Conservation (phyloP, 2,113 vertebrate species). For the Burhinus oedicnemus region DNA sequence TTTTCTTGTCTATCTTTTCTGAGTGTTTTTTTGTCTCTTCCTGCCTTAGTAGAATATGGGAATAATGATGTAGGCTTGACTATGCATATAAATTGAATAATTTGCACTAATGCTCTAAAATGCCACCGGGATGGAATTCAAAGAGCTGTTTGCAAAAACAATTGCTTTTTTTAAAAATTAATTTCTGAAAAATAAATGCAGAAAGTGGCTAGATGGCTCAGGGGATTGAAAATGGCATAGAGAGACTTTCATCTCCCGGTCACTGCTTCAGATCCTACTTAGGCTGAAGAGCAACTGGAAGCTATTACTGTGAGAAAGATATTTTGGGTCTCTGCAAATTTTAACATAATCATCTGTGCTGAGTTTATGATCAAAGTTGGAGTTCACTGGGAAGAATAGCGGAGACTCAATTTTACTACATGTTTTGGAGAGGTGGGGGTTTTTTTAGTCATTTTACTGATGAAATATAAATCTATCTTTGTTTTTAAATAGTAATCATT, state of each 20-base stretch:
- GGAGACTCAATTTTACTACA: not conserved
- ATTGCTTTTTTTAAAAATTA: slow-evolving; percentile 19
- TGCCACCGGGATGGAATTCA: not conserved
- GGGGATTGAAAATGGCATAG: not conserved
- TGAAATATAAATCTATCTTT: not conserved
- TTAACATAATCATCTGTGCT: not conserved
- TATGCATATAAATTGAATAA: slow-evolving; percentile 71
- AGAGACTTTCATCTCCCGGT: not conserved
- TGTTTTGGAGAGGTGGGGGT: not conserved
- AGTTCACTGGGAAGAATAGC: not conserved
- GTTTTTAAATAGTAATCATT: not conserved
- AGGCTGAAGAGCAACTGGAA: not conserved
- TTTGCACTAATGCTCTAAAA: slow-evolving; percentile 56
- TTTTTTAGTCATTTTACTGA: not conserved
- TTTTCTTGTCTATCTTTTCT: not conserved
- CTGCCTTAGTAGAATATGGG: not conserved
- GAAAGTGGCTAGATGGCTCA: slow-evolving; percentile 1
- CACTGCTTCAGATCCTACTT: not conserved
- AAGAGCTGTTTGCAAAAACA: slow-evolving; percentile 58
- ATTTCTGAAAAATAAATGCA: slow-evolving; percentile 56
- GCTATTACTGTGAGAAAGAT: not conserved
- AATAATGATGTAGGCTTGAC: slow-evolving; percentile 57
- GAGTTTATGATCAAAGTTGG: not conserved
- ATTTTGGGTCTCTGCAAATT: not conserved
- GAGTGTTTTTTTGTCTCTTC: not conserved